Evolutionary conservation across 2,113 vertebrate species (phyloP).

Genomic region (Anguilla rostrata): DNA sequence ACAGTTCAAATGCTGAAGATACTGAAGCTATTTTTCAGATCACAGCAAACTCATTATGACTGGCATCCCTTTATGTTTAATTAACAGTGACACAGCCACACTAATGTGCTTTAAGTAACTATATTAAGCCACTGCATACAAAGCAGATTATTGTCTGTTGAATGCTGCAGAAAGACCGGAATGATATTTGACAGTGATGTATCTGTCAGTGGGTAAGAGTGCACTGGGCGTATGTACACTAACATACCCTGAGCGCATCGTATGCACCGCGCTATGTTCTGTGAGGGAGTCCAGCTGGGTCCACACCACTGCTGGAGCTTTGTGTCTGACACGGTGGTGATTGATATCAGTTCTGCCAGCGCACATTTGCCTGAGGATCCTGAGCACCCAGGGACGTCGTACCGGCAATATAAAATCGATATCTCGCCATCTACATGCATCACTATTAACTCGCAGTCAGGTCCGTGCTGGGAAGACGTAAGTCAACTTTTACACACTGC

Average conservation of each 20-base stretch:
- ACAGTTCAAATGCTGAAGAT: too few relatives aligned
- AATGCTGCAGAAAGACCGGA: background rate
- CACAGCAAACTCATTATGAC: too few relatives aligned
- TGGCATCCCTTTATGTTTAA: too few relatives aligned
- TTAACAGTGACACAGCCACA: background rate
- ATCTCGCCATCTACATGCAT: constrained; percentile 44
- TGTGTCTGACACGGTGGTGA: constrained; percentile 25
- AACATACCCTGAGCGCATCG: background rate
- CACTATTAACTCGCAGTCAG: constrained; percentile 35
- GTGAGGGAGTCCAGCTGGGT: background rate
- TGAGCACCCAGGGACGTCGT: constrained; percentile 48
- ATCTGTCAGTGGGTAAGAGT: background rate
- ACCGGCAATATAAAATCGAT: constrained; percentile 53
- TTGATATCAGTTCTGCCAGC: constrained; percentile 32
- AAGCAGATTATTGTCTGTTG: background rate
- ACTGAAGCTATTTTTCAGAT: too few relatives aligned
- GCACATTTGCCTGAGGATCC: constrained; percentile 52
- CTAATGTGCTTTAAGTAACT: background rate
- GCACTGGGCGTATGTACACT: background rate
- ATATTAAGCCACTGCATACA: background rate
- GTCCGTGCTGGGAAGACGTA: constrained; percentile 50
- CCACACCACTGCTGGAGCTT: background rate
- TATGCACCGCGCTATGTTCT: background rate
- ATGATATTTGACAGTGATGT: background rate
- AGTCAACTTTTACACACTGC: constrained; percentile 40